These are phyloP conservation scores for Cavia porcellus DNA, from an alignment of 2,113 vertebrate species.

Conservation along the genomic window DNA sequence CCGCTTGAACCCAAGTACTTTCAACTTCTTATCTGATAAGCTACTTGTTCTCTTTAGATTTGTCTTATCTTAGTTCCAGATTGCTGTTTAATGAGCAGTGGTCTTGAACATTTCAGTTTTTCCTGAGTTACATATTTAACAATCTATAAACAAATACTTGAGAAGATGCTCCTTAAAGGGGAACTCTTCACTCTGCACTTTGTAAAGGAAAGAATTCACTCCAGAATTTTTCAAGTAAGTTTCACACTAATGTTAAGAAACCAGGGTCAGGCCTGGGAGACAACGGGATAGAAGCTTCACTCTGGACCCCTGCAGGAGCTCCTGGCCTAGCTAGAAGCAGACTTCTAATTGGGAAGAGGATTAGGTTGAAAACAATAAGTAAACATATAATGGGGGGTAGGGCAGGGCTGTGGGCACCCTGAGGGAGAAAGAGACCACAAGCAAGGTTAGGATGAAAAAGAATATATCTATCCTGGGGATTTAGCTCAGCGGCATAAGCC, in stretches of 20 bases:
- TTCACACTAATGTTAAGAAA: not conserved
- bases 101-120: constrained; percentile 65
- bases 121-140: constrained; percentile 79
- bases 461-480: no score
- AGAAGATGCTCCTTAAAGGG: constrained; percentile 54
- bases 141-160: constrained; percentile 73
- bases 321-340: fast-evolving
- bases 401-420: not conserved
- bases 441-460: not conserved
- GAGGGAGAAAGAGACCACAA: not conserved
- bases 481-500: no score
- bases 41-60: constrained; percentile 52
- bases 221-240: constrained; percentile 46
- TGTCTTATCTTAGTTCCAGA: constrained; percentile 68
- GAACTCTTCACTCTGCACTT: constrained; percentile 36
- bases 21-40: constrained; percentile 50
- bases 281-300: not conserved
- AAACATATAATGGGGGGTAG: not conserved
- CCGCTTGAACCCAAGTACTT: not conserved
- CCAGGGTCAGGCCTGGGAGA: no score
- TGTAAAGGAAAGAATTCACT: not conserved
- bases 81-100: constrained; percentile 68
- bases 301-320: not conserved
- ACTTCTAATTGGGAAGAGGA: not conserved
- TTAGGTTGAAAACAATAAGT: not conserved